Evolutionary conservation across 2,113 vertebrate species (phyloP), one percentile per base, ranked within the genome.

Genomic region (Holacanthus passer): DNA sequence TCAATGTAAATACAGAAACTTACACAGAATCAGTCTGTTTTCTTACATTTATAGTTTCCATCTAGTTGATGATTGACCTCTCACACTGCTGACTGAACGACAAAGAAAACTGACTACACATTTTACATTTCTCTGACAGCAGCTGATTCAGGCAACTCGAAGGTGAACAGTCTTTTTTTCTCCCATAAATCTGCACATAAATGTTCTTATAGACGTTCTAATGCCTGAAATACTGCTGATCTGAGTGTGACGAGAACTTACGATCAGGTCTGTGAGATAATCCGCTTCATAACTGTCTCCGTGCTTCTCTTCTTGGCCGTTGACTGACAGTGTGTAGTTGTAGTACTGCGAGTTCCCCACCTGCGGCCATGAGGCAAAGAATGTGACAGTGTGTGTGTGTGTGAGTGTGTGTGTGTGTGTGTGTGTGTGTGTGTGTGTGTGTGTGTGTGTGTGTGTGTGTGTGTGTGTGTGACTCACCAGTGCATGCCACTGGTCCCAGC

Each of bases 311-410:
- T 91, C 91, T 53, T 90, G 91, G 13, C 95, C 95, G 62, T 96
- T 95, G 43, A 92, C 93, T 0, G 95, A 96, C 3, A 96, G 93
- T 0, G 93, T 94, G 90, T 96, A 96, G 92, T 96, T 96, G 88
- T 96, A 96, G 88, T 96, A 96, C 68, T 92, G 76, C 0, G 96
- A 96, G 90, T 96, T 96, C 27, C 95, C 95, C 72, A 96, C 93
- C 96, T 96, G 89, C 1, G 71, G 10, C 41, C 11, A 73, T 2
- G 60, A 3, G 69, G n/a, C 1, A 68, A 22, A 24, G 9, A 8
- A 12, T 12, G 12, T 31, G 32, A 60, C 11, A 7, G 4, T 12
- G 62, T 4, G n/a, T 45, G 19, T 1, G 63, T 41, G 10, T 43
- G 27, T 2, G 53, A 22, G n/a, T 27, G 16, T 0, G 20, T 11